A percentile compares a stretch with the other conserved stretches of the same genome.
These are phyloP conservation scores for Clitarchus hookeri DNA, from an alignment of 2,888 invertebrate genomes.

Conservation along the genomic window DNA sequence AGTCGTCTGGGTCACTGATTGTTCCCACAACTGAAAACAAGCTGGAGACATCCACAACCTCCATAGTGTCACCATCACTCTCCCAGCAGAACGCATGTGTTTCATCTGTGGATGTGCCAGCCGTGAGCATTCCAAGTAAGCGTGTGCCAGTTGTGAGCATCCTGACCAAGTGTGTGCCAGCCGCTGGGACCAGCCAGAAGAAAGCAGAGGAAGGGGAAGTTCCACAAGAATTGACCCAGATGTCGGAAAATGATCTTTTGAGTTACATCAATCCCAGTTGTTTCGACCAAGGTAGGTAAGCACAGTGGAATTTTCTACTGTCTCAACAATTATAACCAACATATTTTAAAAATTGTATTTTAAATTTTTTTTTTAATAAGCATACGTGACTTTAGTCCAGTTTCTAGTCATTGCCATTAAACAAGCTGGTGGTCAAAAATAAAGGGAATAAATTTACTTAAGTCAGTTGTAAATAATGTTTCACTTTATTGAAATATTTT, in stretches of 20 bases:
- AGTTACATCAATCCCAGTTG: conserved; percentile 89
- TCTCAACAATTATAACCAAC: too few species aligned
- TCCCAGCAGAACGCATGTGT: background rate
- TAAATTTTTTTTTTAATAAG: too few species aligned
- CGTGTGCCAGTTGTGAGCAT: conserved; percentile 49
- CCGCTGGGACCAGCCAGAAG: conserved; percentile 46
- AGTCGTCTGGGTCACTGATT: background rate
- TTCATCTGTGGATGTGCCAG: conserved; percentile 42
- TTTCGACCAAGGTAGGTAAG: conserved; percentile 66
- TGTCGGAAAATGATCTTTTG: conserved; percentile 86
- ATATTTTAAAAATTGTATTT: too few species aligned
- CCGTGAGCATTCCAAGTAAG: conserved; percentile 43
- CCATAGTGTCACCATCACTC: background rate
- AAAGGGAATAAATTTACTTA: too few species aligned
- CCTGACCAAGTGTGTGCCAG: conserved; percentile 44
- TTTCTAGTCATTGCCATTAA: too few species aligned
- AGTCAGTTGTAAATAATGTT: too few species aligned
- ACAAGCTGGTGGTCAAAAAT: too few species aligned
- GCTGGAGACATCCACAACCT: background rate
- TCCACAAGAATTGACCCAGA: conserved; percentile 75
- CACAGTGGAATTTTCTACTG: too few species aligned
- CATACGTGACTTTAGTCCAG: too few species aligned
- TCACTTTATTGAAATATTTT: too few species aligned
- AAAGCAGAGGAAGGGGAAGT: conserved; percentile 60
- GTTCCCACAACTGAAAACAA: background rate